Base-by-base conservation (phyloP, 2,797 vertebrate genomes). In the Poeciliopsis turneri region DNA sequence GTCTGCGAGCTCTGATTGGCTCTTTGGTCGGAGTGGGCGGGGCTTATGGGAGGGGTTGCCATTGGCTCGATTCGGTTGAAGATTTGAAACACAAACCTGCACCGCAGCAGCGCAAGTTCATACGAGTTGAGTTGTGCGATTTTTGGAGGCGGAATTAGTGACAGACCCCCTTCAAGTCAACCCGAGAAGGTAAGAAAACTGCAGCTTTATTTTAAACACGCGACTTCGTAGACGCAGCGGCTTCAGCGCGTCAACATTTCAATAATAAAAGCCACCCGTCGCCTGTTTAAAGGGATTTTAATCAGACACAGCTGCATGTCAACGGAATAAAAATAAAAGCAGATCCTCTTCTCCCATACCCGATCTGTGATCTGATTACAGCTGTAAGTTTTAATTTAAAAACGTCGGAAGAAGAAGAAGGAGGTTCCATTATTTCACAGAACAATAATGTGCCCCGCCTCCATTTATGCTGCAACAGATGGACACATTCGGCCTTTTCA, bases 41-140 rank as follows among this genome's bases (percentile, higher is more conserved):
- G 61, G 13, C 71, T 20, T 1, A 5, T 0, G 51, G 46, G 90
- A 43, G 89, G 85, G 84, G 78, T 90, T 83, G 82, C 72, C 74
- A 76, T 2, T 84, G 81, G 89, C 88, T 87, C 89, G 92, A 87
- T 92, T 96, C 95, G 94, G 96, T 96, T 96, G 94, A 92, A 89
- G 81, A 90, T 93, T 95, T 96, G 69, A 91, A 94, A 86, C 61
- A 39, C 16, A 82, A 81, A 86, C 92, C 66, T 33, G 23, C 61
- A 36, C 5, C 0, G 3, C 6, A 88, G 71, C 9, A 61, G 12
- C 7, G 1, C 1, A 20, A 23, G 30, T 45, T 23, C 39, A 23
- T 16, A 30, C 51, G 25, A 2, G 23, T 9, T n/a, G 39, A 20
- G 5, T n/a, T n/a, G 66, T 25, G 66, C 39, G 11, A 6, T n/a